Base-by-base conservation (phyloP, 2,888 invertebrate species). In the Lacanobia wlatinum region DNA sequence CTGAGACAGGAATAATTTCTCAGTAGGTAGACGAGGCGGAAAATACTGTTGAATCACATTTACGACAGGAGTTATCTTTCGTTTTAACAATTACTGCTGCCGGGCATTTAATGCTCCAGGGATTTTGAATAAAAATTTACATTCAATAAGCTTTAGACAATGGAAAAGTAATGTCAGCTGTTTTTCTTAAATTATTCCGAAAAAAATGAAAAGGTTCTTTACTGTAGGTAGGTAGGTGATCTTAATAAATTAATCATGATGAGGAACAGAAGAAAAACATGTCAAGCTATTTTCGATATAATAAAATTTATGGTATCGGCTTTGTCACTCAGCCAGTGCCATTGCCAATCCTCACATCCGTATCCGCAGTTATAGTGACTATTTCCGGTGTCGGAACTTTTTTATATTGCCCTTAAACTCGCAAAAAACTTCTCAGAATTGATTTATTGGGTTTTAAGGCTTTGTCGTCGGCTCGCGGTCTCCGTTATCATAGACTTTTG, bases 91-190 rank as follows among this genome's bases (percentile, higher is more conserved):
- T n/a, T n/a, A n/a, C n/a, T 46, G 18, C 28, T 65, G 53, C 21
- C 59, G 43, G 40, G 64, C 52, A 55, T 73, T 80, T 67, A 58
- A 63, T 34, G 59, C 52, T 56, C 5, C 46, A 43, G n/a, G 43
- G 56, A 68, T 46, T 82, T 70, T 70, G 56, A 68, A 74, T 69
- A 78, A n/a, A n/a, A 73, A 73, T 82, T 82, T 67, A 70, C 68
- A 70, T 83, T 56, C 52, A 70, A 55, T 69, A 59, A 68, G 59
- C 48, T 62, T 52, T 58, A 48, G 18, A 63, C n/a, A 67, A 40
- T 67, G 34, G 34, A 34, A 28, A 3, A 3, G 28, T 28, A 28
- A 34, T 34, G 21, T 58, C 28, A 67, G 63, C 10, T 5, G 18
- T 66, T 16, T n/a, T 55, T 16, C 21, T 10, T 14, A 28, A 63